Percentiles rank a stretch among this genome's conserved stretches.
Evolutionary conservation across 1,140 invertebrate species (phyloP).

Genomic region (Drosophila prosaltans): DNA sequence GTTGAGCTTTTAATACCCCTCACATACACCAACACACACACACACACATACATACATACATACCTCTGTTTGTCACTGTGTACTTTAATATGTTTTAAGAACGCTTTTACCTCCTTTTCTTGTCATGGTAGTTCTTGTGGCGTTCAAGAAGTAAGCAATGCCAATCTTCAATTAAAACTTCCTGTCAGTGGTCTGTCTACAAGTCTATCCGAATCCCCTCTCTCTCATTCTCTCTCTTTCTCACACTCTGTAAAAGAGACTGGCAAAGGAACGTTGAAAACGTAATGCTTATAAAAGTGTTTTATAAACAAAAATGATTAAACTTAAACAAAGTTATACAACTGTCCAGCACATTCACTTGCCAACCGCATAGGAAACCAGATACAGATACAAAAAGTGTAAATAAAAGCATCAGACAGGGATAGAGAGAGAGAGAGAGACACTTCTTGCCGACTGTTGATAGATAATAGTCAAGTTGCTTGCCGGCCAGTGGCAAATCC

Average conservation of each 20-base stretch:
- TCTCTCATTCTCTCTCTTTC: background rate
- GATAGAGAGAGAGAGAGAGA: slow-evolving; percentile 17
- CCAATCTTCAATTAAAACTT: slow-evolving; percentile 74
- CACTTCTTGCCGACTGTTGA: slow-evolving; percentile 25
- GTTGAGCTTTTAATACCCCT: slow-evolving; percentile 50
- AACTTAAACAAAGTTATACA: slow-evolving; percentile 61
- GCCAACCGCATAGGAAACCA: slow-evolving; percentile 29
- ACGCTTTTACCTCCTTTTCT: slow-evolving; percentile 9
- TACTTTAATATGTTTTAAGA: slow-evolving; percentile 63
- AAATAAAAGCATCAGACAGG: background rate
- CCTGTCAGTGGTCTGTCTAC: slow-evolving; percentile 30
- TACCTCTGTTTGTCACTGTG: slow-evolving; percentile 63
- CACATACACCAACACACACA: slow-evolving; percentile 15
- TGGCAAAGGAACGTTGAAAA: slow-evolving; percentile 13
- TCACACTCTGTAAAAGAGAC: slow-evolving; percentile 30
- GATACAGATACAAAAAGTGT: background rate
- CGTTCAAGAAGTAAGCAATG: slow-evolving; percentile 60
- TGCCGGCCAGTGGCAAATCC: slow-evolving; percentile 59
- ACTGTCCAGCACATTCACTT: slow-evolving; percentile 24
- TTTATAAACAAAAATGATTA: slow-evolving; percentile 75
- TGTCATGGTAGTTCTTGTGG: slow-evolving; percentile 32
- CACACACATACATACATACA: slow-evolving; percentile 15
- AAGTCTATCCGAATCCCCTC: background rate
- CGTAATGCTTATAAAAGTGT: slow-evolving; percentile 46
- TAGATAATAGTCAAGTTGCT: slow-evolving; percentile 54